A percentile compares a stretch with the other conserved stretches of the same genome.
phyloP scores from a whole-genome alignment of 2,113 vertebrate species.

The Melanocharis versteri region DNA sequence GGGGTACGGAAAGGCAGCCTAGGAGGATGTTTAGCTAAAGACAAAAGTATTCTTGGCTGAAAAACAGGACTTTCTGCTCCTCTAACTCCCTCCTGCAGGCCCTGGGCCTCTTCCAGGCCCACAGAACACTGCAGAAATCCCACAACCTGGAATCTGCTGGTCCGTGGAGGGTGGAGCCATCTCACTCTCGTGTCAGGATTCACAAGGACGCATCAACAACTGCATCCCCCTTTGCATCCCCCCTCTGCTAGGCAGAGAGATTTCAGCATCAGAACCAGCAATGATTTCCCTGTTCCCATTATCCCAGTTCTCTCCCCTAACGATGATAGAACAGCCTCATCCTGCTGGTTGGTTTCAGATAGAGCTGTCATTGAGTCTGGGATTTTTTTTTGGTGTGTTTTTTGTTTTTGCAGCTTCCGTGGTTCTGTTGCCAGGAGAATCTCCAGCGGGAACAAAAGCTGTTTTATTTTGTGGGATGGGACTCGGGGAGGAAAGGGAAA shows the following conservation, averaged over 20 bases:
- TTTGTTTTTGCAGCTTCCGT: background rate
- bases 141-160: background rate
- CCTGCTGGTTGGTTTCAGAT: background rate
- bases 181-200: background rate
- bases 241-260: background rate
- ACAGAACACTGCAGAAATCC: background rate
- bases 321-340: background rate
- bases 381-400: background rate
- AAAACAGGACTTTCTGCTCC: background rate
- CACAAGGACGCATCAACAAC: accelerated
- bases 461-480: background rate
- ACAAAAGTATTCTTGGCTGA: background rate
- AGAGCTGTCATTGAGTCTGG: slow-evolving; percentile 8
- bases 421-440: slow-evolving; percentile 16
- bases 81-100: background rate
- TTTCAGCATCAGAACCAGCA: background rate
- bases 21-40: background rate
- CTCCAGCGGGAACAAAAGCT: background rate
- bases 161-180: background rate
- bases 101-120: background rate
- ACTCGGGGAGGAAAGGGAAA: background rate
- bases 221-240: background rate
- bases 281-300: background rate
- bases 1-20: background rate
- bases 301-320: background rate